Evolutionary conservation across 1,140 invertebrate species (phyloP).

Genomic region (Euwallacea similis): DNA sequence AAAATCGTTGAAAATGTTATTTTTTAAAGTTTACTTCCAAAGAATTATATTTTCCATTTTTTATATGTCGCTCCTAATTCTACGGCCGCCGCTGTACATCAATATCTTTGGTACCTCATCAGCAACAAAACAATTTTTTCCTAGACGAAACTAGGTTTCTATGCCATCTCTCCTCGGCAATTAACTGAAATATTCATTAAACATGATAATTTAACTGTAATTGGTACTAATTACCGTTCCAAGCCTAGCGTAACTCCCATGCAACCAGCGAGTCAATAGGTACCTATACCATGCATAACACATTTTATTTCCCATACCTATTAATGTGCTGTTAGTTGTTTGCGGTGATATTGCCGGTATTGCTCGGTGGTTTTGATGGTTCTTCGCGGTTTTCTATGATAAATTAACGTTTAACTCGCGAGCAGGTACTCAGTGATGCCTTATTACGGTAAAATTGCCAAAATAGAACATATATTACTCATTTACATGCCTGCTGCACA

Average conservation of each 20-base stretch:
- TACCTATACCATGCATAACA: constrained; percentile 22
- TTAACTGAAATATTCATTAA: not conserved
- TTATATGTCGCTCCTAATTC: too few relatives aligned
- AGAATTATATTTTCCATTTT: too few relatives aligned
- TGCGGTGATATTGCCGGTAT: constrained; percentile 17
- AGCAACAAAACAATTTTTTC: not conserved
- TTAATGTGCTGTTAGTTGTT: constrained; percentile 25
- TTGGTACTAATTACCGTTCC: constrained; percentile 8
- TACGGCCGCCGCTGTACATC: too few relatives aligned
- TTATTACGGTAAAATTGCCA: too few relatives aligned
- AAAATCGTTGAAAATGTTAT: too few relatives aligned
- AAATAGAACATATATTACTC: too few relatives aligned
- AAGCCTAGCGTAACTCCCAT: constrained; percentile 23
- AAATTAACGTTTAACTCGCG: too few relatives aligned
- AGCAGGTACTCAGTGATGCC: too few relatives aligned
- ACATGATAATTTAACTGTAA: constrained; percentile 2
- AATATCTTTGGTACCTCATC: too few relatives aligned
- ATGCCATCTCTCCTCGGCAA: not conserved
- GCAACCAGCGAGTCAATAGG: constrained; percentile 4
- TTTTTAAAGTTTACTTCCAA: too few relatives aligned
- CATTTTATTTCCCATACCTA: constrained; percentile 5
- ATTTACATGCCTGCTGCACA: too few relatives aligned
- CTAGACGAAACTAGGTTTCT: not conserved
- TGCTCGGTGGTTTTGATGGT: not conserved
- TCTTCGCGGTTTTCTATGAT: too few relatives aligned